phyloP scores from a whole-genome alignment of 2,113 vertebrate genomes.

The Pituophis catenifer region DNA sequence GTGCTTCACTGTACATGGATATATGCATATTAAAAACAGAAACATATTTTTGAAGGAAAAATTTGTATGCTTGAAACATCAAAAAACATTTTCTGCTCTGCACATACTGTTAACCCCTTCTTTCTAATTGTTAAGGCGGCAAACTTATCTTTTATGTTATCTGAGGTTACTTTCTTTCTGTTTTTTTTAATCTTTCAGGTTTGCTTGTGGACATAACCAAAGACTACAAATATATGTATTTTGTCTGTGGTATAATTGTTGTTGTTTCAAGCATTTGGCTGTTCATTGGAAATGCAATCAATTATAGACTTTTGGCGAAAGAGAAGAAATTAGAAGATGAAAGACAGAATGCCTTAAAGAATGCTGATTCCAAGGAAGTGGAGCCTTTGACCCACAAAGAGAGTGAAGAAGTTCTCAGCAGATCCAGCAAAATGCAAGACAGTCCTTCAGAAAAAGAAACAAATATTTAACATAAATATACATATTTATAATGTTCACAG shows the following conservation, averaged over 20 bases:
- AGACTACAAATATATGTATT: conserved; percentile 92
- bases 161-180: neutral
- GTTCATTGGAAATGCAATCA: conserved; percentile 92
- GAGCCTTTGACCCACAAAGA: conserved; percentile 68
- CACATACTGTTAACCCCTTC: neutral
- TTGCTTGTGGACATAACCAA: conserved; percentile 90
- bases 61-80: neutral
- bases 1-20: neutral
- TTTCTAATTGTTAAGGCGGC: neutral
- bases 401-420: conserved; percentile 58
- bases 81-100: neutral
- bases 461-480: conserved; percentile 79
- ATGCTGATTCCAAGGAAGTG: conserved; percentile 60
- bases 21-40: neutral
- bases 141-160: neutral
- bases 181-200: conserved; percentile 72
- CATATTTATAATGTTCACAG: conserved; percentile 57
- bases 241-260: conserved; percentile 85
- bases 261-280: conserved; percentile 87
- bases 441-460: conserved; percentile 86
- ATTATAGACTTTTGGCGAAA: conserved; percentile 88
- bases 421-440: conserved; percentile 52
- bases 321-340: conserved; percentile 76
- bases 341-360: conserved; percentile 67
- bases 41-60: neutral